Percentiles rank a stretch among this genome's conserved stretches.
Conservation (phyloP, 2,113 vertebrate genomes). For the Notothenia rossii region DNA sequence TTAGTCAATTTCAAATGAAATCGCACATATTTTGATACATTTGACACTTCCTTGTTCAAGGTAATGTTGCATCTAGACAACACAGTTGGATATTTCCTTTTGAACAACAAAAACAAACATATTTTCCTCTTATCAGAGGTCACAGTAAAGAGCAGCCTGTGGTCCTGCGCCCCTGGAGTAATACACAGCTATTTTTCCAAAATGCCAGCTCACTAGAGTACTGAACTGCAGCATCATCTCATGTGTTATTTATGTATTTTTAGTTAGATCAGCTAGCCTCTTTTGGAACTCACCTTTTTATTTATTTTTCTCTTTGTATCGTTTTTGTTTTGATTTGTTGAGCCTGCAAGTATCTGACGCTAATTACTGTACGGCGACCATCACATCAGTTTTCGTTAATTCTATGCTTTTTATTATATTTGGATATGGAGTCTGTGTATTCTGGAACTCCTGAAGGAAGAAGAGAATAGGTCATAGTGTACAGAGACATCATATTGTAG, state of each 20-base stretch:
- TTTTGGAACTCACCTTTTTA: background rate
- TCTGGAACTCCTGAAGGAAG: slow-evolving; percentile 1
- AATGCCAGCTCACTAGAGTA: background rate
- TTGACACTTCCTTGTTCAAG: background rate
- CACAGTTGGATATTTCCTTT: background rate
- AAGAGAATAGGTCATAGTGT: slow-evolving; percentile 7
- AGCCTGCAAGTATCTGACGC: background rate
- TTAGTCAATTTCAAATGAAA: background rate
- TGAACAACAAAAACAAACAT: background rate
- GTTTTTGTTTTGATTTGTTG: background rate
- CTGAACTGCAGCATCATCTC: background rate
- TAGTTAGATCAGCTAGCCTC: background rate
- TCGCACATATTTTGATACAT: background rate
- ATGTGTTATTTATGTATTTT: too few relatives aligned
- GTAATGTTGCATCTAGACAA: background rate
- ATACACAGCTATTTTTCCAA: background rate
- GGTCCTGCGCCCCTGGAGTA: background rate
- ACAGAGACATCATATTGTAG: background rate
- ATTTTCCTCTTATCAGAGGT: slow-evolving; percentile 2
- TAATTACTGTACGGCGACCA: slow-evolving; percentile 19
- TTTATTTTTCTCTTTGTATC: background rate
- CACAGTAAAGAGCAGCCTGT: background rate
- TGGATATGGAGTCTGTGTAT: slow-evolving; percentile 1
- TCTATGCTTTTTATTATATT: background rate
- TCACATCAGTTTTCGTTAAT: slow-evolving; percentile 12